Conservation (phyloP, 2,113 vertebrate species). For the Pachycephala philippinensis region DNA sequence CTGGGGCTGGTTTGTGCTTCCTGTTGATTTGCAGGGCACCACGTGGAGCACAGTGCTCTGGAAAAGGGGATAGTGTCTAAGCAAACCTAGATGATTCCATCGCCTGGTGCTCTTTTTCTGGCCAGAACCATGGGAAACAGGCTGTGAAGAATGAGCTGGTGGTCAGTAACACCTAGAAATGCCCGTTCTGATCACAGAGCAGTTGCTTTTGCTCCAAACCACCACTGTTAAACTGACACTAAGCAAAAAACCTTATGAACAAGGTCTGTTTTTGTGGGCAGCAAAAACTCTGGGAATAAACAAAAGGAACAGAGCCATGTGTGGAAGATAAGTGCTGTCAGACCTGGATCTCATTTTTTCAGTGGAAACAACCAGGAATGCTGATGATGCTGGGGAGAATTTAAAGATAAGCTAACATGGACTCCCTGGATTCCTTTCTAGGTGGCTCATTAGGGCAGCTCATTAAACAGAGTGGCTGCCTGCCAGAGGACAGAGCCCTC, state of each 20-base stretch:
- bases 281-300: neutral
- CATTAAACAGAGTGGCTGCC: slow-evolving; percentile 81
- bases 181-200: neutral
- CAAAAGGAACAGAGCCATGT: neutral
- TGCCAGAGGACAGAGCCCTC: slow-evolving; percentile 90
- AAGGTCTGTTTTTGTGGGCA: neutral
- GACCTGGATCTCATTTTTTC: neutral
- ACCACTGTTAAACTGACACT: neutral
- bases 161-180: neutral
- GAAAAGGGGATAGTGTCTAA: neutral
- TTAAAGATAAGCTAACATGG: neutral
- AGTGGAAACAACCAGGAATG: neutral
- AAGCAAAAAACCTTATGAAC: neutral
- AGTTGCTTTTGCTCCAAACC: neutral
- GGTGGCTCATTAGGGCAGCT: slow-evolving; percentile 89
- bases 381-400: neutral
- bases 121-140: neutral
- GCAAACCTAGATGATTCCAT: neutral
- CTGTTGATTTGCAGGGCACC: neutral
- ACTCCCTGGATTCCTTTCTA: slow-evolving; percentile 56
- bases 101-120: neutral
- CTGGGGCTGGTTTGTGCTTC: neutral
- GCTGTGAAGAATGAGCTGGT: neutral
- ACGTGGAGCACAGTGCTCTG: neutral
- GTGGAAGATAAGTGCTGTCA: neutral